A percentile compares a stretch with the other conserved stretches of the same genome.
These are phyloP conservation scores for Drosophila borborema DNA, from an alignment of 2,888 invertebrate species.

Conservation along the genomic window DNA sequence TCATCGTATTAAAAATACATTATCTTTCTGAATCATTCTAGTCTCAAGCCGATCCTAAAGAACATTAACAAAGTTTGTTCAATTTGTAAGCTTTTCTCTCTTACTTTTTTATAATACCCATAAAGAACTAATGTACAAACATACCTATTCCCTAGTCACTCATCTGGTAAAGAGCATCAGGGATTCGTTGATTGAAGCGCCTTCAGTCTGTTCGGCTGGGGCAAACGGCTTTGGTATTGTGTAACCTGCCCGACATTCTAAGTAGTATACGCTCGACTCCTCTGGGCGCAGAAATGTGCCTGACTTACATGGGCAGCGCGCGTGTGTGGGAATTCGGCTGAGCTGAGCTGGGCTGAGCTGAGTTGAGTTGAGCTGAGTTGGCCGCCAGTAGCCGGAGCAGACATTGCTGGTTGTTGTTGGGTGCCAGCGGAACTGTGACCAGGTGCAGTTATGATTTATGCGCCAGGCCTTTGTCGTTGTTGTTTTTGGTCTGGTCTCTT, in stretches of 20 bases:
- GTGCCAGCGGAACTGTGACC: constrained; percentile 33
- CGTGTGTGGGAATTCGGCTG: constrained; percentile 74
- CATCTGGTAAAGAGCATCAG: constrained; percentile 7
- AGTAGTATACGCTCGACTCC: constrained; percentile 37
- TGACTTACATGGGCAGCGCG: constrained; percentile 45
- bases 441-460: constrained; percentile 82
- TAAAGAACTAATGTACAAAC: no score
- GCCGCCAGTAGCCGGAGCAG: constrained; percentile 60
- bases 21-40: no score
- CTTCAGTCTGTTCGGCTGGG: constrained; percentile 2
- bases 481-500: constrained; percentile 16
- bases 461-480: constrained; percentile 28
- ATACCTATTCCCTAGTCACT: no score
- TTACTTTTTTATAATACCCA: no score
- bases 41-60: no score
- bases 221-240: constrained; percentile 60
- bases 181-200: neutral
- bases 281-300: constrained; percentile 12
- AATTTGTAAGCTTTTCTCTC: no score
- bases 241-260: constrained; percentile 77
- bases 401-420: constrained; percentile 14
- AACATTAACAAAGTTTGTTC: no score
- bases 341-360: constrained; percentile 40
- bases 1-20: no score
- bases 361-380: constrained; percentile 12